Base-by-base conservation (phyloP, 2,113 vertebrate species). In the Prunella fulvescens region DNA sequence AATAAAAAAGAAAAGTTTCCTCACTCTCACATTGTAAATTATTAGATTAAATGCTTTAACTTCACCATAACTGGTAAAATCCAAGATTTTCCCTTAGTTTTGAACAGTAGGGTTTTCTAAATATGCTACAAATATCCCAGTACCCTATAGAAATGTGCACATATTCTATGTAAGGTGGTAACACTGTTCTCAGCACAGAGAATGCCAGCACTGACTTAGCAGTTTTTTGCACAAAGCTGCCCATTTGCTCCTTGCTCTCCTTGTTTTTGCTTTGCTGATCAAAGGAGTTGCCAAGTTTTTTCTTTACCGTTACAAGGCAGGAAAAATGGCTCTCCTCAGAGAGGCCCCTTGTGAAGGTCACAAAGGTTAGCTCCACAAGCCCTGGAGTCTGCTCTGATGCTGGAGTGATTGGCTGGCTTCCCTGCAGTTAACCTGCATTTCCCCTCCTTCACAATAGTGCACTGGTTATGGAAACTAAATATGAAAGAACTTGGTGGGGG, bases 231-330 rank as follows among this genome's bases (percentile, higher is more conserved):
- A 98, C 98, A 98, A 98, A 98, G 97, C 97, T 97, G 97, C 97
- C 98, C 98, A 98, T 98, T 98, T 97, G 95, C 93, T 97, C 98
- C 97, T 98, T 98, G 97, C 98, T 98, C 97, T 97, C 97, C 98
- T 98, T 98, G 98, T 98, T 99, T 98, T 98, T 98, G 98, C 98
- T 99, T 98, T 98, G 98, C 97, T 99, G 98, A 99, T 99, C 98
- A 99, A 99, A 99, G 98, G 95, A 98, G 80, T 97, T 98, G 98
- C 98, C 97, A 98, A 98, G 98, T 97, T 98, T 98, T 98, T 97
- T 97, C 97, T 95, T 92, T 86, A 97, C 97, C 96, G 94, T 95
- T 96, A 97, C 97, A 96, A 97, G 97, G 95, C 97, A 98, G 97
- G 97, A 98, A 98, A 97, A 98, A 98, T 95, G 97, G 97, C 97